Conservation (phyloP, 2,113 vertebrate genomes). For the Spheniscus mendiculus region DNA sequence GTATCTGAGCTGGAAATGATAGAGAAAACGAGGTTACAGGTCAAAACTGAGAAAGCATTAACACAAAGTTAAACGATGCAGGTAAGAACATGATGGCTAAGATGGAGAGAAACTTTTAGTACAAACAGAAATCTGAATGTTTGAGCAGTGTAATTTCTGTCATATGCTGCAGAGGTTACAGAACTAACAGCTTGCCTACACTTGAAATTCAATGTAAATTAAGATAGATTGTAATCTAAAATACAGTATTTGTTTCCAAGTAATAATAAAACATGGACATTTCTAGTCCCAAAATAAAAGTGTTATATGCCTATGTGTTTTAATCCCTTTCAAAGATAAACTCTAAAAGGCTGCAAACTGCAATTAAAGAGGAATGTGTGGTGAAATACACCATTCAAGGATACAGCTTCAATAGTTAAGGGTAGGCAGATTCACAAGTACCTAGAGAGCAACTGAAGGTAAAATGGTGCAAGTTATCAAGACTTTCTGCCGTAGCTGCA, state of each 20-base stretch:
- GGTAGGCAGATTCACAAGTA: neutral
- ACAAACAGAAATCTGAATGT: neutral
- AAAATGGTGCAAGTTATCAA: neutral
- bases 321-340: neutral
- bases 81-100: neutral
- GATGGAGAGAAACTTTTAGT: neutral
- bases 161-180: neutral
- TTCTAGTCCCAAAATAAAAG: neutral
- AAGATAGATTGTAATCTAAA: neutral
- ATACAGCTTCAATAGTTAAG: neutral
- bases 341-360: neutral
- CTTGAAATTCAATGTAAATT: constrained; percentile 29
- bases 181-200: constrained; percentile 23
- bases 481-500: neutral
- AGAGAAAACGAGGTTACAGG: neutral
- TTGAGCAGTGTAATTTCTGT: neutral
- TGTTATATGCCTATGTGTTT: neutral
- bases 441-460: neutral
- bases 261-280: neutral
- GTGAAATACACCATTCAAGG: neutral
- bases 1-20: neutral
- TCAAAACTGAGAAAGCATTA: neutral
- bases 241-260: neutral
- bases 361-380: neutral
- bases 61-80: neutral